Percentiles rank a stretch among this genome's conserved stretches.
Conservation (phyloP, 2,113 vertebrate species). For the Takifugu bimaculatus region DNA sequence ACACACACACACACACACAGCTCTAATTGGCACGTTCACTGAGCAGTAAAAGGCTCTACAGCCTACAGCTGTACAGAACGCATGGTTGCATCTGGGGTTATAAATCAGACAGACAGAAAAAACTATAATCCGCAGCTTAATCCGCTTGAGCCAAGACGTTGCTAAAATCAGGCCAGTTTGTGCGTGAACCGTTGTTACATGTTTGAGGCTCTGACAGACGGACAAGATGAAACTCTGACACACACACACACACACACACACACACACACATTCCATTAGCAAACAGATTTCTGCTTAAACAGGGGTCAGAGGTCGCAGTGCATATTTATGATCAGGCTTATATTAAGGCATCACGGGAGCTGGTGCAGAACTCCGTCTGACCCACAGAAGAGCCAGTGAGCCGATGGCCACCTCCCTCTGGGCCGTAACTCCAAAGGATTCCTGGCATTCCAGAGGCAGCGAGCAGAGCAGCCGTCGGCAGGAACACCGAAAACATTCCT, state of each 20-base stretch:
- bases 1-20: slow-evolving; percentile 7
- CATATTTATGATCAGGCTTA: slow-evolving; percentile 19
- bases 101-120: slow-evolving; percentile 4
- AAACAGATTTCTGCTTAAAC: no score
- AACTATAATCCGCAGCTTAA: slow-evolving; percentile 50
- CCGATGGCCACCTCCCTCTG: slow-evolving; percentile 46
- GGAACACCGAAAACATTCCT: not conserved
- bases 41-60: slow-evolving; percentile 41
- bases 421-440: slow-evolving; percentile 53
- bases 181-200: no score
- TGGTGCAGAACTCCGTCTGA: slow-evolving; percentile 36
- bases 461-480: slow-evolving; percentile 8
- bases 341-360: slow-evolving; percentile 11
- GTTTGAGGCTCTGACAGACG: no score
- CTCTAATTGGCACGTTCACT: slow-evolving; percentile 47
- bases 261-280: no score
- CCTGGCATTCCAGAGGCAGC: slow-evolving; percentile 41
- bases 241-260: no score
- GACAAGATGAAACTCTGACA: no score
- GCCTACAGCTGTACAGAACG: slow-evolving; percentile 46
- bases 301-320: no score
- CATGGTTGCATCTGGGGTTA: slow-evolving; percentile 34
- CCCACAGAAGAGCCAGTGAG: slow-evolving; percentile 39
- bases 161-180: slow-evolving; percentile 36
- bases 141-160: slow-evolving; percentile 41